phyloP scores from a whole-genome alignment of 2,797 vertebrate species.

The Lutjanus campechanus region DNA sequence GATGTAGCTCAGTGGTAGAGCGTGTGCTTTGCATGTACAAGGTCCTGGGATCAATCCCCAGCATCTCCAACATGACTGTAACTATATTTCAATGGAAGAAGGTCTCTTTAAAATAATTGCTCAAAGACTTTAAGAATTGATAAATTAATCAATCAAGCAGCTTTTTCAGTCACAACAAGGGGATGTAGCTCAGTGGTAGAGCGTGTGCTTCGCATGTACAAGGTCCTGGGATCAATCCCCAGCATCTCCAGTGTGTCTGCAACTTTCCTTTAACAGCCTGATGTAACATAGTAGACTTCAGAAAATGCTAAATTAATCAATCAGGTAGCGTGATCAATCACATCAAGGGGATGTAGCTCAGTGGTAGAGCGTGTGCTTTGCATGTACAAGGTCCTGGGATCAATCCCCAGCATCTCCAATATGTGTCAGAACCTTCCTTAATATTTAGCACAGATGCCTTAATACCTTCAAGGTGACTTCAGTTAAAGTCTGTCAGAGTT shows the following conservation, averaged over 20 bases:
- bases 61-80: too few species aligned
- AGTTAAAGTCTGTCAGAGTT: too few species aligned
- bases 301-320: too few species aligned
- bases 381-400: constrained; percentile 2
- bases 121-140: too few species aligned
- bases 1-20: constrained; percentile 4
- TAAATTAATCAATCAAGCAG: too few species aligned
- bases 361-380: constrained; percentile 5
- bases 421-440: too few species aligned
- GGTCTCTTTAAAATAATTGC: too few species aligned
- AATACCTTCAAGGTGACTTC: too few species aligned
- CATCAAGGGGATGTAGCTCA: background rate
- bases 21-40: constrained; percentile 1
- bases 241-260: background rate
- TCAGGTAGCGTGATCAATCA: too few species aligned
- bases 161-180: background rate
- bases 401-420: constrained; percentile 2
- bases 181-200: constrained; percentile 5
- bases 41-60: background rate
- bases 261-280: too few species aligned
- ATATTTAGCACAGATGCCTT: too few species aligned
- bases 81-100: too few species aligned
- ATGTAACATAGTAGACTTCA: background rate
- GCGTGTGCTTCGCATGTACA: background rate
- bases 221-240: background rate